A percentile compares a stretch with the other conserved stretches of the same genome.
These are phyloP conservation scores for Campoplex capitator DNA, from an alignment of 2,888 invertebrate genomes.

Conservation along the genomic window DNA sequence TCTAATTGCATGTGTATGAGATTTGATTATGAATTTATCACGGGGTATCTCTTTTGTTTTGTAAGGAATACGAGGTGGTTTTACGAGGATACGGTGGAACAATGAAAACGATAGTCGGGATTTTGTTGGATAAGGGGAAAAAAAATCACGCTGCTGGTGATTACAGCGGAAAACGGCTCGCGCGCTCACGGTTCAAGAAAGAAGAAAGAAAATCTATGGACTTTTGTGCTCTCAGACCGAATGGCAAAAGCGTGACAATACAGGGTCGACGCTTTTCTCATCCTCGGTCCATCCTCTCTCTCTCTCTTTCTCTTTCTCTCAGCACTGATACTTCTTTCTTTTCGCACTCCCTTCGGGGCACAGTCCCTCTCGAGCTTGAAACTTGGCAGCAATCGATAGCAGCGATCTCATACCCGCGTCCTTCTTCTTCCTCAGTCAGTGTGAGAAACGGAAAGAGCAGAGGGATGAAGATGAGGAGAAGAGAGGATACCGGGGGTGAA, in stretches of 20 bases:
- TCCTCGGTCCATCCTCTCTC: slow-evolving; percentile 42
- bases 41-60: slow-evolving; percentile 15
- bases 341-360: slow-evolving; percentile 34
- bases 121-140: slow-evolving; percentile 26
- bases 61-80: not conserved
- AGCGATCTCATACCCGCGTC: slow-evolving; percentile 58
- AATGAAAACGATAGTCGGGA: slow-evolving; percentile 52
- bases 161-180: slow-evolving; percentile 64
- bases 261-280: slow-evolving; percentile 46
- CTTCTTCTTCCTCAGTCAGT: not conserved
- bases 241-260: slow-evolving; percentile 55
- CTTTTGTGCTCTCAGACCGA: slow-evolving; percentile 27
- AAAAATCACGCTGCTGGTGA: slow-evolving; percentile 17
- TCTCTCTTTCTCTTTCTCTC: slow-evolving; percentile 15
- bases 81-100: slow-evolving; percentile 24
- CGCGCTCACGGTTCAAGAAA: slow-evolving; percentile 69
- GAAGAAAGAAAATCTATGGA: slow-evolving; percentile 39
- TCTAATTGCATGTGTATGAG: not conserved
- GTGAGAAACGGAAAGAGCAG: not conserved
- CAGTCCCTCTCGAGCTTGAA: slow-evolving; percentile 52
- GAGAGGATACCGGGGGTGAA: slow-evolving; percentile 6
- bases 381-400: slow-evolving; percentile 66
- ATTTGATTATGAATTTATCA: not conserved
- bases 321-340: not conserved
- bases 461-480: slow-evolving; percentile 23